Percentiles rank a stretch among this genome's conserved stretches.
Evolutionary conservation across 1,140 invertebrate genomes (phyloP).

Genomic region (Camponotus floridanus): DNA sequence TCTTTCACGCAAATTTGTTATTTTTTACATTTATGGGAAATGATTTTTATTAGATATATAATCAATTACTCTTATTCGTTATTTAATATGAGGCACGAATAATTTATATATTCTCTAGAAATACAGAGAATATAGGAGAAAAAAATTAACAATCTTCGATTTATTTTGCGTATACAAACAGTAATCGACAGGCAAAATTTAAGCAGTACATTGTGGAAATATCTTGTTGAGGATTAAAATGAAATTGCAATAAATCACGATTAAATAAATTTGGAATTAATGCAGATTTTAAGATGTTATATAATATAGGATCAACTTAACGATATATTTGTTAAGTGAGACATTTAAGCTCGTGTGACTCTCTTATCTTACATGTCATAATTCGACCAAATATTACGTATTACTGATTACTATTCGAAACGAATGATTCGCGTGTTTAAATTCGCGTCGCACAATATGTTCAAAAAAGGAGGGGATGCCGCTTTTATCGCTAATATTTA

Average conservation of each 20-base stretch:
- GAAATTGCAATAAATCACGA: neutral
- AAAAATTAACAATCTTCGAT: neutral
- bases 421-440: neutral
- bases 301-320: neutral
- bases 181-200: neutral
- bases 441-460: neutral
- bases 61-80: neutral
- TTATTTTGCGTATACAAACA: neutral
- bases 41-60: neutral
- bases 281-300: neutral
- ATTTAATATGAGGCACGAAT: neutral
- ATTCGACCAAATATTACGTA: constrained; percentile 15
- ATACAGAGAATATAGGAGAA: neutral
- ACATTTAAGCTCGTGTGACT: neutral
- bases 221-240: neutral
- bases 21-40: neutral
- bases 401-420: neutral
- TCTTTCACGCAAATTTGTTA: neutral
- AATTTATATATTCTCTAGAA: neutral
- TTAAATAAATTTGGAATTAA: neutral
- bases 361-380: neutral
- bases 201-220: neutral
- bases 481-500: neutral
- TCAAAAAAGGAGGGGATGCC: too few species aligned
- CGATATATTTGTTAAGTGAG: neutral